A percentile compares a stretch with the other conserved stretches of the same genome.
phyloP scores from a whole-genome alignment of 1,140 invertebrate species.

The Capitella teleta region DNA sequence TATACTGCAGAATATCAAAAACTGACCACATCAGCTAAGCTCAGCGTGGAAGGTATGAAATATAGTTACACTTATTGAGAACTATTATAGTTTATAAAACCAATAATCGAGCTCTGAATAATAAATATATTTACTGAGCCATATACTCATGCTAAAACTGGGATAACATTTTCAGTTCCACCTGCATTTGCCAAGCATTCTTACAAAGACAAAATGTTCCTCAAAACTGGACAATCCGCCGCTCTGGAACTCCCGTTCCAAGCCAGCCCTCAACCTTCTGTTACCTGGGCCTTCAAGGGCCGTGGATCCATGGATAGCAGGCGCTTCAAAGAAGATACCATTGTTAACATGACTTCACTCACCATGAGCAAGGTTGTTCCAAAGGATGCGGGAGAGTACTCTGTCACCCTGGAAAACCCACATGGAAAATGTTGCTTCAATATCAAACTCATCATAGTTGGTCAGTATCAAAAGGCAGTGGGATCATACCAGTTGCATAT shows the following conservation, averaged over 20 bases:
- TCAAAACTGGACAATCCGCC: conserved; percentile 10
- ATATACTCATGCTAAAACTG: no score
- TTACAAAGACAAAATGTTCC: conserved; percentile 6
- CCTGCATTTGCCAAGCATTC: conserved; percentile 9
- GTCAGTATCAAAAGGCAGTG: conserved; percentile 4
- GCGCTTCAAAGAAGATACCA: conserved; percentile 36
- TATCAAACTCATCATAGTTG: conserved; percentile 31
- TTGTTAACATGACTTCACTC: conserved; percentile 33
- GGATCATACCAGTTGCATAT: not conserved
- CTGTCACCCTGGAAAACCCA: conserved; percentile 30
- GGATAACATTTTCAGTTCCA: conserved; percentile 6
- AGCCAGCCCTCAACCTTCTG: conserved; percentile 58
- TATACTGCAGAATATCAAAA: conserved; percentile 48
- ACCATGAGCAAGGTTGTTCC: conserved; percentile 30
- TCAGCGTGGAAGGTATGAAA: conserved; percentile 47
- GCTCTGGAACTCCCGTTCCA: conserved; percentile 56
- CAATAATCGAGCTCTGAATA: no score
- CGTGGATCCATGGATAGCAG: conserved; percentile 28
- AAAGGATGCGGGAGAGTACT: conserved; percentile 34
- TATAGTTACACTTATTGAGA: no score
- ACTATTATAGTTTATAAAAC: no score
- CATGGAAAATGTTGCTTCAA: conserved; percentile 31
- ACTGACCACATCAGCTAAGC: conserved; percentile 9
- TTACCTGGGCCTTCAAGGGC: conserved; percentile 55
- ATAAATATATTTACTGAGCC: no score